Evolutionary conservation across 1,140 invertebrate species (phyloP).

Genomic region (Panonychus citri): DNA sequence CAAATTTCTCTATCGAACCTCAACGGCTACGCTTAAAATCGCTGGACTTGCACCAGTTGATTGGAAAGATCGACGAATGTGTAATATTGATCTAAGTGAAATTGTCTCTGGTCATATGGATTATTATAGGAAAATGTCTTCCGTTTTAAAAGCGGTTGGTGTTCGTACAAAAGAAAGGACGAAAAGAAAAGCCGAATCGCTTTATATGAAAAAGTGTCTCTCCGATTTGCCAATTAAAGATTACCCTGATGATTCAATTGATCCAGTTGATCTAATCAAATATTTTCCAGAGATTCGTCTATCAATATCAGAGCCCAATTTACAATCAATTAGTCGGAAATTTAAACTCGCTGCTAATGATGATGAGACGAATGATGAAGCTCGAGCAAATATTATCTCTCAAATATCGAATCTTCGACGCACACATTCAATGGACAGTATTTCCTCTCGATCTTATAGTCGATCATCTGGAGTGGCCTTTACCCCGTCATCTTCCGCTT

Average conservation of each 20-base stretch:
- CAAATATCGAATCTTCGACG: no score
- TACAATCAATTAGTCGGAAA: neutral
- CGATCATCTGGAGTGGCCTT: no score
- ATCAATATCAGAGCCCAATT: neutral
- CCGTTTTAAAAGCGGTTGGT: conserved; percentile 27
- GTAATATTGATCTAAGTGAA: conserved; percentile 35
- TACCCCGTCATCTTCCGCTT: no score
- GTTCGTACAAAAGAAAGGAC: conserved; percentile 10
- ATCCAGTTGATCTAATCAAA: neutral
- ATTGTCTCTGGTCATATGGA: conserved; percentile 36
- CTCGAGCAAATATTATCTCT: no score
- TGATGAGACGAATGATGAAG: neutral
- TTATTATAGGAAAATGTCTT: conserved; percentile 36
- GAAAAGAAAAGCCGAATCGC: neutral
- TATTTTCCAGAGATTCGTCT: neutral
- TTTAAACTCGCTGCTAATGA: neutral
- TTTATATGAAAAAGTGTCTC: neutral
- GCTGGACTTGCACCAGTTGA: conserved; percentile 35
- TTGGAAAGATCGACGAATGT: conserved; percentile 30
- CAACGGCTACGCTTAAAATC: conserved; percentile 31
- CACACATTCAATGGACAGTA: no score
- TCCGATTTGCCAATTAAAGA: neutral
- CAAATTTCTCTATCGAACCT: conserved; percentile 38
- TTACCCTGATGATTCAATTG: neutral
- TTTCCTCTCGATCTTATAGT: no score